Evolutionary conservation across 2,888 invertebrate species (phyloP).

Genomic region (Drosophila mayaguana): DNA sequence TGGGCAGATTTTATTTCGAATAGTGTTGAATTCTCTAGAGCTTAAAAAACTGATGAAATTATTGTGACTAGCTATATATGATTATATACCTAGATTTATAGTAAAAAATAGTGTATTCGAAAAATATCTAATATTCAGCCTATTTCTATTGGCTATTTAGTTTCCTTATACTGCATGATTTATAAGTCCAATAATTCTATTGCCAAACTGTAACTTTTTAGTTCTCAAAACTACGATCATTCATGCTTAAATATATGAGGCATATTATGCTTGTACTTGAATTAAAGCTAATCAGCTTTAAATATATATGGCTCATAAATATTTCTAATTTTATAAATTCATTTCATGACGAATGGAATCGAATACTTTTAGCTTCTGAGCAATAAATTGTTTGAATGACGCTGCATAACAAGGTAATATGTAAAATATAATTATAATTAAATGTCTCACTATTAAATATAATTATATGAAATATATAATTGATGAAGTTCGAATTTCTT

Average conservation of each 20-base stretch:
- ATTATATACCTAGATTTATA: too few relatives aligned
- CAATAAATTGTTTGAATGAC: neutral
- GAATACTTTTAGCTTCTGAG: neutral
- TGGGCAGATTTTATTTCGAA: too few relatives aligned
- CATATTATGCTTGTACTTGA: neutral
- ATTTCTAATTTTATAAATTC: neutral
- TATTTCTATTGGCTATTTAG: too few relatives aligned
- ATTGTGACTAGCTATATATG: too few relatives aligned
- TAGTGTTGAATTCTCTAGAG: too few relatives aligned
- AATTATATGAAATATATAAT: too few relatives aligned
- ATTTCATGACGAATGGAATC: neutral
- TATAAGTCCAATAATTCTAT: neutral
- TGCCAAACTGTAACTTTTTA: neutral
- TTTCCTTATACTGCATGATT: neutral
- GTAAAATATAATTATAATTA: neutral
- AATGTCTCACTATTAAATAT: neutral
- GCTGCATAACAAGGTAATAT: neutral
- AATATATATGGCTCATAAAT: slow-evolving; percentile 1
- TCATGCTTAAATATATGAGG: neutral
- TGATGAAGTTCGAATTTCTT: neutral
- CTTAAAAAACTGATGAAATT: too few relatives aligned
- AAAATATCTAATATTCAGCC: too few relatives aligned
- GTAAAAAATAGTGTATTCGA: too few relatives aligned
- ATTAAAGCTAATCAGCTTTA: neutral
- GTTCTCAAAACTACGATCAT: neutral